Conservation (phyloP, 2,113 vertebrate genomes). For the Siphamia tubifer region DNA sequence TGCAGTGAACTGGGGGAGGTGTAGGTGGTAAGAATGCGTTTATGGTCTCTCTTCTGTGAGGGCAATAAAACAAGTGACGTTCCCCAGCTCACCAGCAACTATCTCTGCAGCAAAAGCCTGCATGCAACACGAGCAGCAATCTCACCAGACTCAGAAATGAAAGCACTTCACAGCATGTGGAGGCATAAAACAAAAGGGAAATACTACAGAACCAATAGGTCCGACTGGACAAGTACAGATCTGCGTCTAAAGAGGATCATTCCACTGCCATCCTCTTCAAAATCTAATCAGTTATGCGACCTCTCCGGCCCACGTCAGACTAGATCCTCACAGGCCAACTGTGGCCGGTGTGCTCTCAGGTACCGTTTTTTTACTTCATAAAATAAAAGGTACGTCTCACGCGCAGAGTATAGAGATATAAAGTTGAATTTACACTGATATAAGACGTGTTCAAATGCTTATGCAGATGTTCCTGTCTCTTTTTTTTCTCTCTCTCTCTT, state of each 20-base stretch:
- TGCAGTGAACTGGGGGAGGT: conserved; percentile 56
- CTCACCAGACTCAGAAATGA: conserved; percentile 21
- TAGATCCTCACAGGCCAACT: conserved; percentile 17
- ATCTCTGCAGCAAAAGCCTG: conserved; percentile 73
- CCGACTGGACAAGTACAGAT: neutral
- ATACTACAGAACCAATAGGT: neutral
- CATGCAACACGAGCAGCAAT: conserved; percentile 38
- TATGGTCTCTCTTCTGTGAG: conserved; percentile 74
- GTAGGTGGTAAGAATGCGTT: conserved; percentile 75
- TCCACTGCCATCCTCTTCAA: conserved; percentile 14
- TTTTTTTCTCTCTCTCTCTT: too few relatives aligned
- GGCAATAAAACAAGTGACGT: conserved; percentile 79
- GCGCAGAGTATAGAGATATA: too few relatives aligned
- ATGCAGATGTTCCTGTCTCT: conserved; percentile 17
- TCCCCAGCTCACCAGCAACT: conserved; percentile 73
- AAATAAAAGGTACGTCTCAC: neutral
- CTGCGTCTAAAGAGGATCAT: conserved; percentile 10
- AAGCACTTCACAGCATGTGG: conserved; percentile 32
- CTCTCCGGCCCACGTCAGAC: conserved; percentile 16
- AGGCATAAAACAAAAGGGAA: neutral
- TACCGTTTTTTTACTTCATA: conserved; percentile 29
- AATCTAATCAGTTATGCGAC: conserved; percentile 35
- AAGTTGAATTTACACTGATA: neutral
- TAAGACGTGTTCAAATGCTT: neutral
- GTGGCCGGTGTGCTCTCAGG: conserved; percentile 28